These are phyloP conservation scores for Chionoecetes opilio DNA, from an alignment of 1,140 invertebrate species.

Conservation along the genomic window DNA sequence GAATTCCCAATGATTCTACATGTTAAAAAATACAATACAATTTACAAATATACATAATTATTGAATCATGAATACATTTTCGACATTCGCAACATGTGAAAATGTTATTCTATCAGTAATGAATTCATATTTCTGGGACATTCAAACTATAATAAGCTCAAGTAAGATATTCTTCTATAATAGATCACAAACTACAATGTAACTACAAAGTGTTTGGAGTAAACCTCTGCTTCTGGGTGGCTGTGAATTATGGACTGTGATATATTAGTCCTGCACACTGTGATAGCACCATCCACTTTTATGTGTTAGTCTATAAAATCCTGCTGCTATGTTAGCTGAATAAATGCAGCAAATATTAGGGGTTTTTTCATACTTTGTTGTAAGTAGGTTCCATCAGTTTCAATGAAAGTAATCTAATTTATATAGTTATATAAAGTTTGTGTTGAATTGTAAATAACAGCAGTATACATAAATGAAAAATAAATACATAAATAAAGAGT, in stretches of 20 bases:
- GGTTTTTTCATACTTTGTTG: no score
- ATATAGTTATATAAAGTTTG: no score
- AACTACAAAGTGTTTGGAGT: neutral
- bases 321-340: no score
- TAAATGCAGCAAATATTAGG: no score
- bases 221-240: constrained; percentile 51
- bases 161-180: neutral
- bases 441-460: no score
- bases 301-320: neutral
- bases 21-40: no score
- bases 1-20: no score
- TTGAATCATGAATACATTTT: neutral
- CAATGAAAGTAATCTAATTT: no score
- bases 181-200: neutral
- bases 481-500: neutral
- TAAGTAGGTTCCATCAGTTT: no score
- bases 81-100: neutral
- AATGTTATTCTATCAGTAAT: neutral
- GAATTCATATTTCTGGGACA: neutral
- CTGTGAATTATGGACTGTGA: constrained; percentile 73
- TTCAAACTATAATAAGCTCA: no score
- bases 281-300: constrained; percentile 67
- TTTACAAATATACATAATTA: no score
- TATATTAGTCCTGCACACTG: constrained; percentile 77
- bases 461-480: no score